Conservation (phyloP, 2,888 invertebrate species). For the Nomada goodeniana region DNA sequence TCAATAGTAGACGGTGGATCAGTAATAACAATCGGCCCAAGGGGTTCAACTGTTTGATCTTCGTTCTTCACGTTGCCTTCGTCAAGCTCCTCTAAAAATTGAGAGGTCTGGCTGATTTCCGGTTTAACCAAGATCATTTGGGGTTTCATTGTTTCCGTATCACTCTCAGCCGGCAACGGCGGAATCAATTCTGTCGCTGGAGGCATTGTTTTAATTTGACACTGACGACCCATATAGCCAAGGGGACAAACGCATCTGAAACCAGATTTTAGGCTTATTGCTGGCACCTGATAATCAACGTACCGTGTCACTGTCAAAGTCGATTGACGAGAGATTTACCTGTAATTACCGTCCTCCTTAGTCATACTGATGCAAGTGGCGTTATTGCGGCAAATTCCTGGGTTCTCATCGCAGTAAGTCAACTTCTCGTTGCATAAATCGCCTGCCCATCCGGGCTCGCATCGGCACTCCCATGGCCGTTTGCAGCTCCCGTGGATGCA, state of each 20-base stretch:
- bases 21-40: constrained; percentile 80
- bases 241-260: constrained; percentile 90
- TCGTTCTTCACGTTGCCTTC: constrained; percentile 39
- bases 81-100: constrained; percentile 29
- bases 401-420: constrained; percentile 93
- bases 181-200: constrained; percentile 80
- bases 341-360: constrained; percentile 91
- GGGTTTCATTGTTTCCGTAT: constrained; percentile 24
- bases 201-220: constrained; percentile 86
- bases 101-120: constrained; percentile 8
- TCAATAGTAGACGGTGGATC: constrained; percentile 76
- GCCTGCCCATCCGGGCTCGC: constrained; percentile 95
- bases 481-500: constrained; percentile 94
- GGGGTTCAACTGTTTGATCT: constrained; percentile 75
- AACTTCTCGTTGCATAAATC: constrained; percentile 96
- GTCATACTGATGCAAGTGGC: constrained; percentile 92
- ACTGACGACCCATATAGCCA: constrained; percentile 91
- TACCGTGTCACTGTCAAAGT: neutral
- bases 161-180: constrained; percentile 70
- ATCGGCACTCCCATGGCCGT: constrained; percentile 96
- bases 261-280: constrained; percentile 10
- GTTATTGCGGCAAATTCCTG: constrained; percentile 91
- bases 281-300: too few relatives aligned
- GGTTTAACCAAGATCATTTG: constrained; percentile 17
- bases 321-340: constrained; percentile 85